A percentile compares a stretch with the other conserved stretches of the same genome.
phyloP scores from a whole-genome alignment of 2,888 invertebrate genomes.

The Agriopis marginaria region DNA sequence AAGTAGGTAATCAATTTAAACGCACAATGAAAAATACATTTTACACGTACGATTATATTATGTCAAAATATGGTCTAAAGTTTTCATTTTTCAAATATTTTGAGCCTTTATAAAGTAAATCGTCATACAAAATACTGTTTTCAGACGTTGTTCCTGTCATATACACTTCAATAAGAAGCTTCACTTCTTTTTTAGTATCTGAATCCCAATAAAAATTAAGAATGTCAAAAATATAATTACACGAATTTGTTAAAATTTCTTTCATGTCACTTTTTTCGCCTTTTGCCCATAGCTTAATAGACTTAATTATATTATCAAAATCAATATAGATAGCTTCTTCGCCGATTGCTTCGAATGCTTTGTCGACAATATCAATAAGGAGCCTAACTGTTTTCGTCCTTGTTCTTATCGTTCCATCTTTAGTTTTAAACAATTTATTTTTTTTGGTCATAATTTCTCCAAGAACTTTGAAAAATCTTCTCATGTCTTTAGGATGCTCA shows the following conservation, averaged over 20 bases:
- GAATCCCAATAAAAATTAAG: constrained; percentile 13
- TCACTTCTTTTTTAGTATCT: constrained; percentile 20
- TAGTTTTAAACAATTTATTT: constrained; percentile 45
- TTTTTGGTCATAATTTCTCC: constrained; percentile 47
- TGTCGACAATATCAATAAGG: constrained; percentile 61
- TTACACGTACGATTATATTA: background rate
- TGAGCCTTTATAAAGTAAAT: constrained; percentile 17
- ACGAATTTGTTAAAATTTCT: background rate
- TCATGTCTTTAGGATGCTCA: constrained; percentile 35
- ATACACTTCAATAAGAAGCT: constrained; percentile 22
- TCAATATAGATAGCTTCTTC: constrained; percentile 49
- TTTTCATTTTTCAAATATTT: constrained; percentile 10
- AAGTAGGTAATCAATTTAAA: background rate
- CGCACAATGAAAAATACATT: background rate
- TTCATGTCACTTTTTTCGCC: background rate
- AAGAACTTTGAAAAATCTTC: constrained; percentile 39
- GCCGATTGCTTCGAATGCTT: constrained; percentile 48
- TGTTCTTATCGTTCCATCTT: constrained; percentile 34
- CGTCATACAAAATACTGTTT: constrained; percentile 8
- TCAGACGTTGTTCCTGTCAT: constrained; percentile 15
- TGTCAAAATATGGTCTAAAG: background rate
- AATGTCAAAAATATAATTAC: constrained; percentile 9
- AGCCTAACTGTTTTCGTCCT: constrained; percentile 53
- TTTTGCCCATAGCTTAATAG: constrained; percentile 47
- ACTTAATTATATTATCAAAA: constrained; percentile 47